Evolutionary conservation across 2,113 vertebrate species (phyloP).

Genomic region (Platysteira castanea): DNA sequence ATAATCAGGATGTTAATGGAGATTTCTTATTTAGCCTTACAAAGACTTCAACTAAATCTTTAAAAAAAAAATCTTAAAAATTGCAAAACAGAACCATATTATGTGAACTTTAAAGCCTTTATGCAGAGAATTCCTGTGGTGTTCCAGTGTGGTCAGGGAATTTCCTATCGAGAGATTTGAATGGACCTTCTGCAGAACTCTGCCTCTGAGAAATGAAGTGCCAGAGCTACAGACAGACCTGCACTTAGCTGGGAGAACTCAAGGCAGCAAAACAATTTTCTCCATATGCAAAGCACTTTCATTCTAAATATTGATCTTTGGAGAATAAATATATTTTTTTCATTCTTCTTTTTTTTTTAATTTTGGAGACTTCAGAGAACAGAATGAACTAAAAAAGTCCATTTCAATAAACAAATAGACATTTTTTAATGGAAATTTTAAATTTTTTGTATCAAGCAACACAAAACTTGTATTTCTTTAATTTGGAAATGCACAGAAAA

Average conservation of each 20-base stretch:
- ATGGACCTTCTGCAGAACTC: background rate
- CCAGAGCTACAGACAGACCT: background rate
- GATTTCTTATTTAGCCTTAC: background rate
- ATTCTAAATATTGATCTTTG: background rate
- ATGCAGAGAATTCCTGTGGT: background rate
- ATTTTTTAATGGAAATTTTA: background rate
- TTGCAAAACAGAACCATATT: background rate
- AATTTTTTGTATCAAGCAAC: background rate
- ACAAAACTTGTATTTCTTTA: background rate
- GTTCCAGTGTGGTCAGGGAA: background rate
- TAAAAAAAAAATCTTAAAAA: background rate
- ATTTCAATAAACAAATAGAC: background rate
- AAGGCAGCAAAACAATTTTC: background rate
- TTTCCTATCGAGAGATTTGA: background rate
- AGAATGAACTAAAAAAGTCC: background rate
- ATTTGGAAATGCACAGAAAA: background rate
- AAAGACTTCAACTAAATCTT: background rate
- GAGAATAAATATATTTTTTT: background rate
- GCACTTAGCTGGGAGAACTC: background rate
- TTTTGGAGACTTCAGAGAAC: background rate
- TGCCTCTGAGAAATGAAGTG: background rate
- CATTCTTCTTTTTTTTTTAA: no score
- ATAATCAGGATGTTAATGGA: background rate
- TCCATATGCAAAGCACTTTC: background rate
- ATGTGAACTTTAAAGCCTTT: background rate